Conservation (phyloP, 1,140 invertebrate genomes). For the Pemphigus obesinymphae region DNA sequence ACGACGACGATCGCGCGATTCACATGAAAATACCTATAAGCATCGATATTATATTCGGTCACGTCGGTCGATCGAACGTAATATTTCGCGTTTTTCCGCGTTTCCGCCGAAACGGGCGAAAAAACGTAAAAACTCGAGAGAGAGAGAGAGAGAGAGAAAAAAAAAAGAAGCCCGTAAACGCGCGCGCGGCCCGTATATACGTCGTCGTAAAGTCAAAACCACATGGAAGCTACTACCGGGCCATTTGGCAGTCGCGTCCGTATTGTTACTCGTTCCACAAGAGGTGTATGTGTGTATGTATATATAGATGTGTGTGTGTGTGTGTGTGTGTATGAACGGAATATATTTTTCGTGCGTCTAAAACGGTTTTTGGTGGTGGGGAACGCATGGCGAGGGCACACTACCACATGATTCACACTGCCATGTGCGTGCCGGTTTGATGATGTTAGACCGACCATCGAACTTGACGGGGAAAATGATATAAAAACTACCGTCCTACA, state of each 20-base stretch:
- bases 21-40: no score
- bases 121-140: not conserved
- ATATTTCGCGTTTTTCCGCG: no score
- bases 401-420: constrained; percentile 33
- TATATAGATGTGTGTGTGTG: not conserved
- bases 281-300: not conserved
- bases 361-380: constrained; percentile 28
- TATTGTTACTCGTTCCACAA: constrained; percentile 26
- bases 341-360: constrained; percentile 7
- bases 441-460: constrained; percentile 30
- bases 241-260: not conserved
- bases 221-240: constrained; percentile 20
- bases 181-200: not conserved
- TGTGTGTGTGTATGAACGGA: not conserved
- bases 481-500: not conserved
- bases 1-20: not conserved
- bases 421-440: constrained; percentile 24
- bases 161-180: no score
- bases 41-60: no score
- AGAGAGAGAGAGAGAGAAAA: no score
- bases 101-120: not conserved
- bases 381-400: not conserved
- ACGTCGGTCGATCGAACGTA: not conserved
- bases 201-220: not conserved
- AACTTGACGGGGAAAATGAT: not conserved